These are phyloP conservation scores for Lycocerus yunnanus DNA, from an alignment of 2,888 invertebrate species.

Conservation along the genomic window DNA sequence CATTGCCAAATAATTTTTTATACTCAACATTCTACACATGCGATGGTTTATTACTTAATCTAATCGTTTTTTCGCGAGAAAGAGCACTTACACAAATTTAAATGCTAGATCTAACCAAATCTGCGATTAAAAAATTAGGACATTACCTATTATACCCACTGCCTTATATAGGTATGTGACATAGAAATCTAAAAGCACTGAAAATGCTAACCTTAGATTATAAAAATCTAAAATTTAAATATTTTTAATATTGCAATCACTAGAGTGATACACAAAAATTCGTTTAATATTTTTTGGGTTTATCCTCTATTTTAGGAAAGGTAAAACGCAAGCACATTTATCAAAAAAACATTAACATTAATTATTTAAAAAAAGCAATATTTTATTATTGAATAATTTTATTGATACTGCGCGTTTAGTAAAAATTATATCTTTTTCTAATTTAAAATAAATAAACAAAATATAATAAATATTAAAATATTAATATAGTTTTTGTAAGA, in stretches of 20 bases:
- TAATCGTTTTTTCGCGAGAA: neutral
- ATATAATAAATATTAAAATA: slow-evolving; percentile 20
- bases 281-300: neutral
- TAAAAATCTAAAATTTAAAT: neutral
- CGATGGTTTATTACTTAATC: neutral
- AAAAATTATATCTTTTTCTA: neutral
- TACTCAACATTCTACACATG: neutral
- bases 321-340: neutral
- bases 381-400: too few relatives aligned
- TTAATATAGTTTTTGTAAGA: slow-evolving; percentile 20
- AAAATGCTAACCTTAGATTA: neutral
- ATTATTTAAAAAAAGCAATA: too few relatives aligned
- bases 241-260: neutral
- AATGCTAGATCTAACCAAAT: neutral
- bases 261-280: neutral
- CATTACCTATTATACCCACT: neutral
- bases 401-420: neutral
- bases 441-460: neutral
- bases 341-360: neutral
- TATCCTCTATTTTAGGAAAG: neutral
- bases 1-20: neutral
- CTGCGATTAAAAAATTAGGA: neutral
- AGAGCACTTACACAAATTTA: neutral
- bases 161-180: neutral
- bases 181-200: neutral